phyloP scores from a whole-genome alignment of 2,113 vertebrate species.

The Spea bombifrons region DNA sequence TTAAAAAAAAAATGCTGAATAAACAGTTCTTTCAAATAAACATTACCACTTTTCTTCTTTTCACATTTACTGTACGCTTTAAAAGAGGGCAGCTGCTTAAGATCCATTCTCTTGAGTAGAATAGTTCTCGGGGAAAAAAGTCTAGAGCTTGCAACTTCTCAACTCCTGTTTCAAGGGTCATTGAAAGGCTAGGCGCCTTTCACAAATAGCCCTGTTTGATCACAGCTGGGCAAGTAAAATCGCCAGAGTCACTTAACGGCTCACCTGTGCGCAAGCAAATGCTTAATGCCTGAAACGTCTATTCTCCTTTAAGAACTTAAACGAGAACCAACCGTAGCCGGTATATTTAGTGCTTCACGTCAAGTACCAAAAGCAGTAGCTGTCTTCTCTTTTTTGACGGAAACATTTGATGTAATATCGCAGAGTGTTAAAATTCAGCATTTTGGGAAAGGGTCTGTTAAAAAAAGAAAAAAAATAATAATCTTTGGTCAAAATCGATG shows the following conservation, averaged over 20 bases:
- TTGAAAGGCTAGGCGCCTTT: slow-evolving; percentile 12
- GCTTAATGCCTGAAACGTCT: neutral
- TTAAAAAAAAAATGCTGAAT: no score
- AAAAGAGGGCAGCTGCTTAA: no score
- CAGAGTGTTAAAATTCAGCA: neutral
- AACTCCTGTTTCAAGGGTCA: slow-evolving; percentile 16
- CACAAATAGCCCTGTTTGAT: neutral
- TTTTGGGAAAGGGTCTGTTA: no score
- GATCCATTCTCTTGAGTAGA: no score
- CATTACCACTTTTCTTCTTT: no score
- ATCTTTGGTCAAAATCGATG: no score
- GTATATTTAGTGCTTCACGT: neutral
- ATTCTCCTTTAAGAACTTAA: neutral
- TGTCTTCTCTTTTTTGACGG: neutral
- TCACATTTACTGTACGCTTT: no score
- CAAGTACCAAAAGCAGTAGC: neutral
- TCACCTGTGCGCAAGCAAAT: slow-evolving; percentile 17
- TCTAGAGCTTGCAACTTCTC: neutral
- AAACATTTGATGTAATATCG: neutral
- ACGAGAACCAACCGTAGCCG: neutral
- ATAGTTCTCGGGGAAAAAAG: no score
- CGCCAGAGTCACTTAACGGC: slow-evolving; percentile 8
- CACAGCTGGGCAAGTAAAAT: slow-evolving; percentile 7
- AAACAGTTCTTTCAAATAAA: no score
- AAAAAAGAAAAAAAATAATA: no score